phyloP scores from a whole-genome alignment of 2,113 vertebrate species.

The Sisor rabdophorus region DNA sequence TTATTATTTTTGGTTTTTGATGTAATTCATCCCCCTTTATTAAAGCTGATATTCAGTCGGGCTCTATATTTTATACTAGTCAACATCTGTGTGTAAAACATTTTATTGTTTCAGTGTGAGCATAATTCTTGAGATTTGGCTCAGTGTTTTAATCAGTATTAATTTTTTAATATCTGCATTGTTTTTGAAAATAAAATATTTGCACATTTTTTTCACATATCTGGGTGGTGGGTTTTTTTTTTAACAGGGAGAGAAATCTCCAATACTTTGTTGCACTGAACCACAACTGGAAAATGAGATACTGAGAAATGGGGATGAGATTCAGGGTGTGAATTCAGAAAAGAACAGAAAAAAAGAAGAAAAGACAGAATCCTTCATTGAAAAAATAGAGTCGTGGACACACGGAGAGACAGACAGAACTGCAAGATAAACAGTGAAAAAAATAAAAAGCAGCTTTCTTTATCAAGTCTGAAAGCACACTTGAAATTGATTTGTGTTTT shows the following conservation, averaged over 20 bases:
- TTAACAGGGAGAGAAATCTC: too few species aligned
- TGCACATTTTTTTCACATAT: neutral
- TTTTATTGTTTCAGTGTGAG: neutral
- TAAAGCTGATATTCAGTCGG: conserved; percentile 39
- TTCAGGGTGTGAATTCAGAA: too few species aligned
- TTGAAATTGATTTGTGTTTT: too few species aligned
- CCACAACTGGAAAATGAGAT: neutral
- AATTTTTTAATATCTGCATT: conserved; percentile 48
- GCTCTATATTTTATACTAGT: neutral
- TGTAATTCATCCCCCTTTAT: conserved; percentile 41
- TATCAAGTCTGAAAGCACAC: too few species aligned
- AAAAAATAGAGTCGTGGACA: too few species aligned
- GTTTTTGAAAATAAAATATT: conserved; percentile 57
- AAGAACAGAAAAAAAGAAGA: too few species aligned
- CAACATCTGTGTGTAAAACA: neutral
- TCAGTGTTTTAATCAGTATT: conserved; percentile 41
- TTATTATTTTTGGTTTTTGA: neutral
- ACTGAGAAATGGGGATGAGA: neutral
- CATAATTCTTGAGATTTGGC: conserved; percentile 37
- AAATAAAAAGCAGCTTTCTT: too few species aligned
- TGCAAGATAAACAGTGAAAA: too few species aligned
- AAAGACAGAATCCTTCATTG: too few species aligned
- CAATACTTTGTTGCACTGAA: too few species aligned
- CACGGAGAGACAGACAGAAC: too few species aligned
- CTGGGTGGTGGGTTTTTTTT: neutral